A percentile compares a stretch with the other conserved stretches of the same genome.
Evolutionary conservation across 2,888 invertebrate genomes (phyloP).

Genomic region (Drosophila birchii): DNA sequence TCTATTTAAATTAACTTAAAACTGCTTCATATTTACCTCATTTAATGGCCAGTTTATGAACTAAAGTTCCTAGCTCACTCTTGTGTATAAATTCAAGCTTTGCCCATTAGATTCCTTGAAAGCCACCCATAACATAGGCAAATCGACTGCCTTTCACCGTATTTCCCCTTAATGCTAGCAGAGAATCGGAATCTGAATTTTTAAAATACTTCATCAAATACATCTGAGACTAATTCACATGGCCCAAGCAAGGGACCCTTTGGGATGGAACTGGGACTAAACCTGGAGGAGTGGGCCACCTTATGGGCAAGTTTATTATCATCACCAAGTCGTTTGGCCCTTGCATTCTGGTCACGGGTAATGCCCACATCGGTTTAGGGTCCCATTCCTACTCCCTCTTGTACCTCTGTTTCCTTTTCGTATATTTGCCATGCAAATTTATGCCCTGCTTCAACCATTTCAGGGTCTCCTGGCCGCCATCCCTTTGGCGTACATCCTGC

Average conservation of each 20-base stretch:
- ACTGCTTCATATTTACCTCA: neutral
- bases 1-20: neutral
- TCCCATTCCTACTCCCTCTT: neutral
- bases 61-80: neutral
- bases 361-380: conserved; percentile 14
- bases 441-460: conserved; percentile 21
- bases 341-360: conserved; percentile 43
- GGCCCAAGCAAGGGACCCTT: neutral
- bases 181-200: conserved; percentile 11
- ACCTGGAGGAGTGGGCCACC: neutral
- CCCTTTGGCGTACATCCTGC: conserved; percentile 92
- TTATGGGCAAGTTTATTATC: conserved; percentile 38
- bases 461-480: conserved; percentile 93
- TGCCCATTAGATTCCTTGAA: neutral
- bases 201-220: conserved; percentile 28
- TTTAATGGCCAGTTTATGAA: neutral
- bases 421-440: conserved; percentile 62
- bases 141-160: conserved; percentile 14
- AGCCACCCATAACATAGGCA: conserved; percentile 2
- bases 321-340: conserved; percentile 15
- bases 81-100: neutral
- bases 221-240: conserved; percentile 40
- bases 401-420: conserved; percentile 13
- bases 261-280: neutral
- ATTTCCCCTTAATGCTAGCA: conserved; percentile 1